Conservation (phyloP, 2,797 vertebrate genomes). For the Benthosema pterotum region DNA sequence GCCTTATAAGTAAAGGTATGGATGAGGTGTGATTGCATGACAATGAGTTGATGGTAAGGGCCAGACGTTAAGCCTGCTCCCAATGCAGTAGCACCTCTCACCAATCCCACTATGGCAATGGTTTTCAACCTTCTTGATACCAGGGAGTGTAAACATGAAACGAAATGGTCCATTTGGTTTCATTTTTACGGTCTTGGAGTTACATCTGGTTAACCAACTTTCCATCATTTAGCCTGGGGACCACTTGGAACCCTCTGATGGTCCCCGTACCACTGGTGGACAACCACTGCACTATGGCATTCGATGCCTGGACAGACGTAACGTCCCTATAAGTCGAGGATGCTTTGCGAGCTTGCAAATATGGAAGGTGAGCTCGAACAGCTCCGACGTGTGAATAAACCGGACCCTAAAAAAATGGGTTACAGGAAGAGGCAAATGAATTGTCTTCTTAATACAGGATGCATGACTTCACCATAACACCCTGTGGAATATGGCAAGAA, state of each 20-base stretch:
- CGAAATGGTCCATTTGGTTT: too few species aligned
- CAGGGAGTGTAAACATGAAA: too few species aligned
- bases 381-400: constrained; percentile 19
- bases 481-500: constrained; percentile 63
- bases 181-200: too few species aligned
- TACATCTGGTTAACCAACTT: too few species aligned
- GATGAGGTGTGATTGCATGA: background rate
- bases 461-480: constrained; percentile 51
- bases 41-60: background rate
- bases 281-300: background rate
- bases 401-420: constrained; percentile 53
- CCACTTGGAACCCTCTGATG: too few species aligned
- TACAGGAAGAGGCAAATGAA: constrained; percentile 22
- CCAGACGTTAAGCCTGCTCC: background rate
- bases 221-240: too few species aligned
- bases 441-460: constrained; percentile 38
- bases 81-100: background rate
- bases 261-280: too few species aligned
- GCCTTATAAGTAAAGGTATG: too few species aligned
- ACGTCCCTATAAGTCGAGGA: constrained; percentile 20
- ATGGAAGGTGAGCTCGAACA: background rate
- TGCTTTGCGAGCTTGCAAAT: constrained; percentile 13
- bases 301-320: constrained; percentile 2
- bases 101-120: too few species aligned
- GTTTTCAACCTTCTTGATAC: too few species aligned